Percentiles rank a stretch among this genome's conserved stretches.
Evolutionary conservation across 2,797 vertebrate species (phyloP).

Genomic region (Silurus lanzhouensis): DNA sequence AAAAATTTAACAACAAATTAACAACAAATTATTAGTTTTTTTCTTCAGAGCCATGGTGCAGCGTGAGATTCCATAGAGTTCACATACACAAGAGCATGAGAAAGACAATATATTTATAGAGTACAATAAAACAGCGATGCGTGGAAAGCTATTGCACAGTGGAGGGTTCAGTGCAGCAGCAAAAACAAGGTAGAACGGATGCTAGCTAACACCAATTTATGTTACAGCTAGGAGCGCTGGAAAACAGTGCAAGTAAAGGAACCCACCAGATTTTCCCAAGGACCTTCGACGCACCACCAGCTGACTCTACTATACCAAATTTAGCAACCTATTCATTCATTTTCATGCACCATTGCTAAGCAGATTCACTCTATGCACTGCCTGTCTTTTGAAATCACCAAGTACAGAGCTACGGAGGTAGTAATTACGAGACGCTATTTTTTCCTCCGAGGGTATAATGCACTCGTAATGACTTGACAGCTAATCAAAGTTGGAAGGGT

Average conservation of each 20-base stretch:
- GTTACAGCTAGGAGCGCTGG: not conserved
- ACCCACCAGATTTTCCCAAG: not conserved
- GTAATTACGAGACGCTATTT: constrained; percentile 21
- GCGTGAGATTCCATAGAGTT: too few relatives aligned
- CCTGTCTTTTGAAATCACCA: constrained; percentile 1
- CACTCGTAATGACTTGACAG: constrained; percentile 27
- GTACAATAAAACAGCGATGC: not conserved
- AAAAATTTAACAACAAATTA: too few relatives aligned
- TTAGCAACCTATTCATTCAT: not conserved
- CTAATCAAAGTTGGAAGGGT: constrained; percentile 9
- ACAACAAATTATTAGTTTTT: too few relatives aligned
- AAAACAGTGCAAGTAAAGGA: not conserved
- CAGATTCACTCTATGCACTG: constrained; percentile 2
- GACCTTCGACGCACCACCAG: not conserved
- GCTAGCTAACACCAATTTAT: not conserved
- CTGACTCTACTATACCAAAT: constrained; percentile 2
- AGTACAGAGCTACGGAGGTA: constrained; percentile 9
- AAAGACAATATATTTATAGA: not conserved
- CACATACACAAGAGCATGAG: not conserved
- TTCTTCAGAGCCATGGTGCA: not conserved
- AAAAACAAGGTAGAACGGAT: not conserved
- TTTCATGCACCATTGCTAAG: constrained; percentile 1
- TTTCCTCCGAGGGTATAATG: constrained; percentile 13
- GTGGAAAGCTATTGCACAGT: not conserved
- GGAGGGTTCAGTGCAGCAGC: not conserved